A percentile compares a stretch with the other conserved stretches of the same genome.
phyloP scores from a whole-genome alignment of 2,113 vertebrate genomes.

The Tinamus guttatus region DNA sequence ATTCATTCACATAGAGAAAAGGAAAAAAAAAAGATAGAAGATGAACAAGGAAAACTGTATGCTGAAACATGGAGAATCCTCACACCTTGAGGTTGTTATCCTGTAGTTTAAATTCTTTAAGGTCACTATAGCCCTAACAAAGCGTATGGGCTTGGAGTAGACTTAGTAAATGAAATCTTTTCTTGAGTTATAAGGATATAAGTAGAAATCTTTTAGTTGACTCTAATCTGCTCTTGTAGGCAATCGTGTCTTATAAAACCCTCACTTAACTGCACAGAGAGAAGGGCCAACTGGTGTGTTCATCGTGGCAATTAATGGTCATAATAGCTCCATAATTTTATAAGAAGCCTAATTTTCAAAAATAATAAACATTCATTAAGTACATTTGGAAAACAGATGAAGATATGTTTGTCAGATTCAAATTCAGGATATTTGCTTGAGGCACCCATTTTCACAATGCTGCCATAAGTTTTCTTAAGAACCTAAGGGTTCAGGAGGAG shows the following conservation, averaged over 20 bases:
- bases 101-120: not conserved
- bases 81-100: not conserved
- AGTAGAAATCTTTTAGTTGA: not conserved
- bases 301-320: not conserved
- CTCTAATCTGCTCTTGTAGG: not conserved
- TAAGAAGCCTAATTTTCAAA: not conserved
- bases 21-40: not conserved
- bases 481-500: not conserved
- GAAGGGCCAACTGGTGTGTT: fast-evolving
- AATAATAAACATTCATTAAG: not conserved
- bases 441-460: fast-evolving
- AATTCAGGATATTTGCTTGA: not conserved
- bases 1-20: not conserved
- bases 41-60: not conserved
- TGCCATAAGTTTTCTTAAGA: not conserved
- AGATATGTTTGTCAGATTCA: not conserved
- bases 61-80: not conserved
- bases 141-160: not conserved
- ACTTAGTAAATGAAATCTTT: not conserved
- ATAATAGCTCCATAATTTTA: not conserved
- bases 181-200: not conserved
- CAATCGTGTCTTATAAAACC: not conserved
- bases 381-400: not conserved
- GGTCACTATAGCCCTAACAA: not conserved
- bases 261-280: not conserved